Evolutionary conservation across 2,113 vertebrate genomes (phyloP).

Genomic region (Heterochromis multidens): DNA sequence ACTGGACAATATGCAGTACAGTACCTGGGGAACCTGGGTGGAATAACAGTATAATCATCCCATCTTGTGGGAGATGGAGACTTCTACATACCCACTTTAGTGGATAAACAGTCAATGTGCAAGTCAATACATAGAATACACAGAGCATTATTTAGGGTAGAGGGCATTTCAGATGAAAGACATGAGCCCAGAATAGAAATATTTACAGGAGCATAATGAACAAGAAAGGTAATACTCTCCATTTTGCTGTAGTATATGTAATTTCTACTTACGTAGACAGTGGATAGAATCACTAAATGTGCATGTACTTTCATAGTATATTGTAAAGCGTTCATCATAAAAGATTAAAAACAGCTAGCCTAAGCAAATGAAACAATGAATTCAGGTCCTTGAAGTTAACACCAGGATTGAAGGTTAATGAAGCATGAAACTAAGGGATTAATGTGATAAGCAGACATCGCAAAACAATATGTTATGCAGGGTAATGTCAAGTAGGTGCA

Average conservation of each 20-base stretch:
- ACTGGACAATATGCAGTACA: neutral
- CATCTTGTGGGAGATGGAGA: neutral
- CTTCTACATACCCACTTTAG: neutral
- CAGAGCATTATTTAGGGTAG: neutral
- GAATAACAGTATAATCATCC: slow-evolving; percentile 7
- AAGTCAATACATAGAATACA: neutral
- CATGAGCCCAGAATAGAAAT: neutral
- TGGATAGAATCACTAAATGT: neutral
- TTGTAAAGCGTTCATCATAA: neutral
- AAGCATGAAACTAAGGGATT: neutral
- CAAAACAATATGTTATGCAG: neutral
- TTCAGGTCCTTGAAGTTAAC: neutral
- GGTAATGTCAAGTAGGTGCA: neutral
- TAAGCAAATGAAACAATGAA: neutral
- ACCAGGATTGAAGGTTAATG: neutral
- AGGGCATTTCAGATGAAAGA: neutral
- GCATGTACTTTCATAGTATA: neutral
- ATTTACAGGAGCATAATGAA: no score
- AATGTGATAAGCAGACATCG: neutral
- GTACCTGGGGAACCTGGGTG: neutral
- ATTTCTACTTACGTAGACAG: neutral
- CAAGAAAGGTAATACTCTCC: neutral
- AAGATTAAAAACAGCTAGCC: neutral
- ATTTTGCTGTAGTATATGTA: neutral
- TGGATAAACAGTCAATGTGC: neutral